Evolutionary conservation across 2,113 vertebrate species (phyloP), one percentile per base, ranked within the genome.

Genomic region (Tichodroma muraria): DNA sequence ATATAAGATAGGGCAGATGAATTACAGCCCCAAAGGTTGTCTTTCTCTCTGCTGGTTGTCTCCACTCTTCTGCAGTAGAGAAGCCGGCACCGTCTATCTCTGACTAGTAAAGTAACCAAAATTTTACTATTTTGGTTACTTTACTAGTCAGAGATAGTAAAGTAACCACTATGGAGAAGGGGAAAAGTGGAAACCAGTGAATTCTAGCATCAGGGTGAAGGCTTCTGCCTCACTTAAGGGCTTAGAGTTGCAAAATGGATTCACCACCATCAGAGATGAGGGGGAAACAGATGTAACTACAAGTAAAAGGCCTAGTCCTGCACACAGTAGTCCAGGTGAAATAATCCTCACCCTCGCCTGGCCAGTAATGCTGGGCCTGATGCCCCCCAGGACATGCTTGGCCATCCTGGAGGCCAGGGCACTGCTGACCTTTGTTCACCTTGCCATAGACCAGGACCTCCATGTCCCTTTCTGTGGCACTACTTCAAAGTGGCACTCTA

Each of bases 301-400:
- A 42, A 49, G n/a, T 6, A 27, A 53, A 86, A 63, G 38, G 28
- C 31, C 20, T 63, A 27, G 6, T 54, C 59, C 54, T 60, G 31
- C 30, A 10, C 42, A 40, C 10, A 64, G 1, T 24, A n/a, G 28
- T 65, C 35, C 35, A 49, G 24, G 30, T 42, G 42, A 20, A 35
- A n/a, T 0, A 49, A 65, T 35, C 20, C 10, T 50, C 50, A 57
- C 24, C 60, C 35, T 40, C 5, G 10, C 16, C 24, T 1, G 0
- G 59, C n/a, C 72, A 56, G 13, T 0, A 0, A 23, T 64, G 50
- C 50, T 75, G 35, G n/a, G 15, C 35, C 60, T 57, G 50, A 11
- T 56, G 15, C 6, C 11, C 28, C 28, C n/a, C 42, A 56, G 42
- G 35, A 30, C 30, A 65, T 1, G 0, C 2, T 1, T 66, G 52